Evolutionary conservation across 2,113 vertebrate species (phyloP).

Genomic region (Pterocles gutturalis): DNA sequence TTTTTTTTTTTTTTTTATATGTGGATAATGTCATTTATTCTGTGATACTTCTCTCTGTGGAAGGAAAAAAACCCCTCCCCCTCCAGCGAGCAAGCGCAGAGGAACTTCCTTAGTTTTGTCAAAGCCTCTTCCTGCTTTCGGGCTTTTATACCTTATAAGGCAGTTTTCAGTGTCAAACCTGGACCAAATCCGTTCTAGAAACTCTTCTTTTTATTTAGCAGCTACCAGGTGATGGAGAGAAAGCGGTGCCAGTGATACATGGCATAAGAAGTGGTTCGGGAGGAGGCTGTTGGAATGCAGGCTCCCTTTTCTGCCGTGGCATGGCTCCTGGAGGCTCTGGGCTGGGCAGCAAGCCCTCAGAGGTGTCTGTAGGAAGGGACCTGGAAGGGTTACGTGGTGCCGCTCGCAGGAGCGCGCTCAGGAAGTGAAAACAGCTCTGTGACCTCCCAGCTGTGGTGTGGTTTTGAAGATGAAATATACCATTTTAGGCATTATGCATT

Average conservation of each 20-base stretch:
- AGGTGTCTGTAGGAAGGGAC: not conserved
- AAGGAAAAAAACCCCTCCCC: slow-evolving; percentile 48
- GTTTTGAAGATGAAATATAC: not conserved
- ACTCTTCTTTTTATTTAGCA: slow-evolving; percentile 40
- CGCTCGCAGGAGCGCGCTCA: not conserved
- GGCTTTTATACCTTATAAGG: slow-evolving; percentile 95
- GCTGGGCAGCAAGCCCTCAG: not conserved
- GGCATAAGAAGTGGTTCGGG: not conserved
- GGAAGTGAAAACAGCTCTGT: not conserved
- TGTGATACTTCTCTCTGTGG: slow-evolving; percentile 59
- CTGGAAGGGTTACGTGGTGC: not conserved
- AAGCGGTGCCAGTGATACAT: not conserved
- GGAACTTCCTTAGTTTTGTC: slow-evolving; percentile 88
- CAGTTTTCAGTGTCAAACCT: slow-evolving; percentile 81
- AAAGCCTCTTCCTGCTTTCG: slow-evolving; percentile 93
- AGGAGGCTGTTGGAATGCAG: not conserved
- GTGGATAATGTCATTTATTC: slow-evolving; percentile 55
- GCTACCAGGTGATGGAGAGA: not conserved
- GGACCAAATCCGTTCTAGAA: slow-evolving; percentile 66
- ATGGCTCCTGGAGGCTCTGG: not conserved
- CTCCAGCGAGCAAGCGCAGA: slow-evolving; percentile 84
- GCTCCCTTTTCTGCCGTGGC: not conserved
- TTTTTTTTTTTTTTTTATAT: not conserved
- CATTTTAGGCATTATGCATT: rapidly evolving
- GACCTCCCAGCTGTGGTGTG: not conserved